Evolutionary conservation across 2,888 invertebrate genomes (phyloP).

Genomic region (Geophilus truncorum): DNA sequence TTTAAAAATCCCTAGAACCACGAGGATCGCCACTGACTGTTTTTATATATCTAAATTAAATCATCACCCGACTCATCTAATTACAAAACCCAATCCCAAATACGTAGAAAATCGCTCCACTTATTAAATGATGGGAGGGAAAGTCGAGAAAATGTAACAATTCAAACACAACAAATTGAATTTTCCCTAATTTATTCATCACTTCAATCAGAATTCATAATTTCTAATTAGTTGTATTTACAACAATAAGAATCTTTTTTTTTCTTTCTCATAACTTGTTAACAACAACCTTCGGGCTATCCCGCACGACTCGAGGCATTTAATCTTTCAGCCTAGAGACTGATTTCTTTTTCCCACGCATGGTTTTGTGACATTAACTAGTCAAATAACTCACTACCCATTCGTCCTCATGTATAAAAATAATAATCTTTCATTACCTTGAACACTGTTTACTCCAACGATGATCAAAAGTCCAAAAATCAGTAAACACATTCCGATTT

Average conservation of each 20-base stretch:
- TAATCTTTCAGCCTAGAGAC: background rate
- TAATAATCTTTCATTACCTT: background rate
- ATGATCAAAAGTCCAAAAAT: slow-evolving; percentile 27
- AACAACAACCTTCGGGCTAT: background rate
- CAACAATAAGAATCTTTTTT: background rate
- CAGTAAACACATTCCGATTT: slow-evolving; percentile 21
- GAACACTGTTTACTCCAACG: slow-evolving; percentile 27
- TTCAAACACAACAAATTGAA: no score
- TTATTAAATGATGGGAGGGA: no score
- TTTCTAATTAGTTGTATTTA: no score
- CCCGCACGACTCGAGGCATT: background rate
- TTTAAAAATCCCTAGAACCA: background rate
- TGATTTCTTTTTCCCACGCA: background rate
- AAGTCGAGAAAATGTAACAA: no score
- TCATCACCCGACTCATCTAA: no score
- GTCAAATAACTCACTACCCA: no score
- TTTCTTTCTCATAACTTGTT: background rate
- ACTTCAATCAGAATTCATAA: no score
- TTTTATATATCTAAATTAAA: background rate
- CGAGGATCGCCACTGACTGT: background rate
- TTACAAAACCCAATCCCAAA: no score
- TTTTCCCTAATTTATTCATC: no score
- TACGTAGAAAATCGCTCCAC: no score
- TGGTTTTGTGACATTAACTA: background rate
- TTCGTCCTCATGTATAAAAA: no score